Evolutionary conservation across 2,797 vertebrate species (phyloP), one percentile per base, ranked within the genome.

Genomic region (Gila robusta): DNA sequence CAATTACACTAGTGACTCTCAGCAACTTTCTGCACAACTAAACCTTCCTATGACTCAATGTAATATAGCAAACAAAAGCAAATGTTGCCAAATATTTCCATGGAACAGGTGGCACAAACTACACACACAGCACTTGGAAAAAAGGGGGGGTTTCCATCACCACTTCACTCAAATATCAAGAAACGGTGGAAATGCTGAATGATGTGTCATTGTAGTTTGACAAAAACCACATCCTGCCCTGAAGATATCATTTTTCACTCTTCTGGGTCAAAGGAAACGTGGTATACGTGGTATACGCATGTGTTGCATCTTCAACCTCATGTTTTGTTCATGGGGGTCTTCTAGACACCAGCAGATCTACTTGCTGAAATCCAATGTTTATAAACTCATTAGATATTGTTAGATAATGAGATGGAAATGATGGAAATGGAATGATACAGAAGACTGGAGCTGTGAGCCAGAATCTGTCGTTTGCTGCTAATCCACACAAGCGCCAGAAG

Each of bases 181-280:
- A 71, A 71, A 74, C 12, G 17, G 32, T 83, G 37, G 32, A 72
- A 76, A 56, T n/a, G n/a, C 28, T 82, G 49, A 72, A 76, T 81
- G 83, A 44, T 28, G 28, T 73, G 28, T 44, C 64, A 54, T 2
- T 81, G 28, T 72, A 84, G 39, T 28, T 72, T 56, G 26, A 73
- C 7, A 83, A 52, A 72, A 76, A 91, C 89, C 90, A 91, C 92
- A 92, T 92, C 91, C 91, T 92, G 88, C 82, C 72, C 70, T 86
- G 62, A 69, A 77, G 56, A 83, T 66, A 23, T 52, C 0, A 87
- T 81, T 70, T 56, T 67, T 23, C 74, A 80, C 78, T 41, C 54
- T 28, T 69, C 69, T 73, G 70, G 44, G 56, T 85, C 83, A 78
- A 78, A 70, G 64, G 23, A 70, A 78, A 69, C 5, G 3, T 0